phyloP scores from a whole-genome alignment of 2,888 invertebrate genomes.

The Myopa tessellatipennis region DNA sequence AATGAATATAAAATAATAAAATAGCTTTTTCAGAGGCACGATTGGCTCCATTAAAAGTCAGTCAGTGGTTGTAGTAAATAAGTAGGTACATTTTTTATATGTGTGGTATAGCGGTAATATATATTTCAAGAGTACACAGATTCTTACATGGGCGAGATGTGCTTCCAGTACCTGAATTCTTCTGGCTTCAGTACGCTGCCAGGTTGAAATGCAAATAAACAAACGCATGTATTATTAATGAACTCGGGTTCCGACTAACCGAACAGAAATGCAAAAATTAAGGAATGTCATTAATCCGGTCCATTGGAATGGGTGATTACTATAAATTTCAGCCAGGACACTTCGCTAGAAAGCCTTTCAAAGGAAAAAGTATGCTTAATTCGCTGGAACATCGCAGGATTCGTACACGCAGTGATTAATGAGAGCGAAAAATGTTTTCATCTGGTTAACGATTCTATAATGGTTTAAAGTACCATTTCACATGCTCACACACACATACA shows the following conservation, averaged over 20 bases:
- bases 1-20: too few species aligned
- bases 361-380: background rate
- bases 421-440: background rate
- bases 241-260: background rate
- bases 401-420: constrained; percentile 1
- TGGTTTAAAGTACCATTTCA: constrained; percentile 10
- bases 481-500: background rate
- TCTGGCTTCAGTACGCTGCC: too few species aligned
- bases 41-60: too few species aligned
- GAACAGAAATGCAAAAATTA: background rate
- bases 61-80: too few species aligned
- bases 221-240: constrained; percentile 19
- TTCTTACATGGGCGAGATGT: too few species aligned
- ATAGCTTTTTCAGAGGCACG: too few species aligned
- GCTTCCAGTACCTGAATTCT: too few species aligned
- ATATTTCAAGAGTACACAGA: too few species aligned
- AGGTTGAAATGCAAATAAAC: too few species aligned
- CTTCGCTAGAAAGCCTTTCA: background rate
- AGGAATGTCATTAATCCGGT: constrained; percentile 20
- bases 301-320: constrained; percentile 10
- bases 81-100: too few species aligned
- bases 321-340: background rate
- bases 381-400: background rate
- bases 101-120: too few species aligned
- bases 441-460: constrained; percentile 11